phyloP scores from a whole-genome alignment of 2,797 vertebrate species.

The Alfaro cultratus region DNA sequence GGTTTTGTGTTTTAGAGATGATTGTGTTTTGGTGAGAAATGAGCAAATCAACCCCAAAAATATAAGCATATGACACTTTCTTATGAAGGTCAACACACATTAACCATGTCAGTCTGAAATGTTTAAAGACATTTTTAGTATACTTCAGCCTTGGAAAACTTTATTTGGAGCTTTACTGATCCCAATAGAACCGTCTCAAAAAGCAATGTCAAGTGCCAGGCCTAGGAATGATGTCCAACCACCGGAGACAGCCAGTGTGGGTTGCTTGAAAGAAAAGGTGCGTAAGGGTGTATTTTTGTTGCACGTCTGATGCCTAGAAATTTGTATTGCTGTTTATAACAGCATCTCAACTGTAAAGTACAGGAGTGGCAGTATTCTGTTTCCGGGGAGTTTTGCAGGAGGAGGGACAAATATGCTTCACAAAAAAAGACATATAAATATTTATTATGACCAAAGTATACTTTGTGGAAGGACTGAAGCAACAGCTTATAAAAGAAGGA shows the following conservation, averaged over 20 bases:
- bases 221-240: not conserved
- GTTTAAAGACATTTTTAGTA: not conserved
- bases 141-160: not conserved
- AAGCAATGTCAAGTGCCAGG: not conserved
- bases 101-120: not conserved
- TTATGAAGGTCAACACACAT: slow-evolving; percentile 3
- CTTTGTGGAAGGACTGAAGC: not conserved
- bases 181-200: not conserved
- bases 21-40: not conserved
- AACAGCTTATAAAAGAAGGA: not conserved
- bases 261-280: not conserved
- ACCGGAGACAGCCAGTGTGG: not conserved
- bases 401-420: not conserved
- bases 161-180: no score
- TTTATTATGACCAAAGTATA: not conserved
- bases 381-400: not conserved
- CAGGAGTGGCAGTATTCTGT: not conserved
- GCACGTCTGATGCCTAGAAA: not conserved
- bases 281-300: not conserved
- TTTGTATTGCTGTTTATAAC: not conserved
- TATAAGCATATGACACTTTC: not conserved
- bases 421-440: not conserved
- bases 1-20: not conserved
- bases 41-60: not conserved
- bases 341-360: not conserved